phyloP scores from a whole-genome alignment of 2,797 vertebrate species.

The Austrolebias charrua region DNA sequence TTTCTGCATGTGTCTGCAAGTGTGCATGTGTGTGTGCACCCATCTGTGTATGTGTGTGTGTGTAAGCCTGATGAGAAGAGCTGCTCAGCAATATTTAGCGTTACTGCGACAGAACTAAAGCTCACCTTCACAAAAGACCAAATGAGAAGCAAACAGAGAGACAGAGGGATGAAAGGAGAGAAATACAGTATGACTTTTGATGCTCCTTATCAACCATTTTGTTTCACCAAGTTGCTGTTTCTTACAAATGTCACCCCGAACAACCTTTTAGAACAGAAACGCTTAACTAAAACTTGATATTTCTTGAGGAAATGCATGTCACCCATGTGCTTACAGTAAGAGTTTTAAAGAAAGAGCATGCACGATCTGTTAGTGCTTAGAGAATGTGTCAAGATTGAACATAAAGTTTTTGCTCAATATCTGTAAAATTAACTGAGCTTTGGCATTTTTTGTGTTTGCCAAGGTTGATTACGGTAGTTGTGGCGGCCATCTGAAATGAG shows the following conservation, averaged over 20 bases:
- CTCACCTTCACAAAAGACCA: conserved; percentile 67
- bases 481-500: no score
- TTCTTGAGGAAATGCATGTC: no score
- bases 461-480: no score
- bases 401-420: no score
- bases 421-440: no score
- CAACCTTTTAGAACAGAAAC: neutral
- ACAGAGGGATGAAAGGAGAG: conserved; percentile 13
- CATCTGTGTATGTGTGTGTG: conserved; percentile 16
- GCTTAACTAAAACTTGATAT: neutral
- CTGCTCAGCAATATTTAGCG: conserved; percentile 79
- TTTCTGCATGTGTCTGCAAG: conserved; percentile 66
- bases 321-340: no score
- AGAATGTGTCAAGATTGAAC: no score
- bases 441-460: no score
- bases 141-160: conserved; percentile 42
- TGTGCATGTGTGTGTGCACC: conserved; percentile 32
- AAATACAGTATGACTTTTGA: conserved; percentile 48
- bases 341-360: no score
- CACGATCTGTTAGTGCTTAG: no score
- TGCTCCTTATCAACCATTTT: conserved; percentile 37
- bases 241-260: neutral
- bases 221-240: neutral
- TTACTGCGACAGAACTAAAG: conserved; percentile 74
- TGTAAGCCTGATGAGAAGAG: conserved; percentile 69